phyloP scores from a whole-genome alignment of 2,113 vertebrate species.

The Gallinago media region DNA sequence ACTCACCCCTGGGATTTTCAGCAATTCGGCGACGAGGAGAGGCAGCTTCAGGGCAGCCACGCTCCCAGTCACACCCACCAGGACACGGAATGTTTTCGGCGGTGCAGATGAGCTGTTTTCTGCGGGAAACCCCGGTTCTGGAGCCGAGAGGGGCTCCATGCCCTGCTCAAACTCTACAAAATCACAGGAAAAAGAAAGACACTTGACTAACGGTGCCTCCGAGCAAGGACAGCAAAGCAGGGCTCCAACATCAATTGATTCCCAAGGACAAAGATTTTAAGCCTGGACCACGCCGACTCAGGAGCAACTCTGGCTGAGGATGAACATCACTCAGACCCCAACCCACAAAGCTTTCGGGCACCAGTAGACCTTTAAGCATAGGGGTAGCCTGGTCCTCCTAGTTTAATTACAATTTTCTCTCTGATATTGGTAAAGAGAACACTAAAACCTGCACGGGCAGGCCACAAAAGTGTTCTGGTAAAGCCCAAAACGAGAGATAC shows the following conservation, averaged over 20 bases:
- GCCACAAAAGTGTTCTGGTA: accelerated
- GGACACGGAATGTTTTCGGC: slow-evolving; percentile 52
- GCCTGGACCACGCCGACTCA: not conserved
- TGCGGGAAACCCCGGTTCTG: not conserved
- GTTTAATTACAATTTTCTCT: not conserved
- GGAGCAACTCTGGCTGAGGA: not conserved
- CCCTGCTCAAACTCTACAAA: not conserved
- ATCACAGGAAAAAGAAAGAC: not conserved
- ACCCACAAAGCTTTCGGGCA: not conserved
- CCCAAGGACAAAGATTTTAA: accelerated
- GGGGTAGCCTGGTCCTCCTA: not conserved
- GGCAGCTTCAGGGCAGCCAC: slow-evolving; percentile 93
- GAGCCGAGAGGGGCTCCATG: not conserved
- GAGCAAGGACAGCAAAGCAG: accelerated
- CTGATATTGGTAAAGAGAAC: accelerated
- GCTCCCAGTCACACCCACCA: slow-evolving; percentile 92
- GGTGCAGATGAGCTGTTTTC: not conserved
- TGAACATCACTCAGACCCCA: not conserved
- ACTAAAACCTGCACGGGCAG: not conserved
- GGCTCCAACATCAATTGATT: accelerated
- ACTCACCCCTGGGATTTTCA: slow-evolving; percentile 87
- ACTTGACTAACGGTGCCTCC: accelerated
- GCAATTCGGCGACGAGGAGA: slow-evolving; percentile 79
- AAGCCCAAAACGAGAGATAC: not conserved
- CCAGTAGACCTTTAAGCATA: not conserved